These are phyloP conservation scores for Arizona elegans DNA, from an alignment of 2,113 vertebrate species.

Conservation along the genomic window DNA sequence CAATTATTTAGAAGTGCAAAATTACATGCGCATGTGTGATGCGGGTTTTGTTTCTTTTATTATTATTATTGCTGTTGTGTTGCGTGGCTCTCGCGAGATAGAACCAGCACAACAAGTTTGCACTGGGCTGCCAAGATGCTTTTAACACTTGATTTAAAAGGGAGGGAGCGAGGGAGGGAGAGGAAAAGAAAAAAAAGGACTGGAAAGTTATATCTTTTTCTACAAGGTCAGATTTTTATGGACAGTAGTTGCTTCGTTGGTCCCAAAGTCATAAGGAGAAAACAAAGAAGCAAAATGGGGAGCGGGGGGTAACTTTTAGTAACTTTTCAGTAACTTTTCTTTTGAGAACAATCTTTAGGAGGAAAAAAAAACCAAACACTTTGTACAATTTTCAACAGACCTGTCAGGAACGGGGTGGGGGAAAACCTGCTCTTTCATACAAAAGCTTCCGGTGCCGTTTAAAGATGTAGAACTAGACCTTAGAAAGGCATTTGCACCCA, in stretches of 20 bases:
- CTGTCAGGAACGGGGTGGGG: background rate
- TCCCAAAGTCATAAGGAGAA: background rate
- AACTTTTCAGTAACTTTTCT: background rate
- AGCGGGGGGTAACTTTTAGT: background rate
- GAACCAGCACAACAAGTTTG: conserved; percentile 56
- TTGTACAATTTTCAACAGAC: background rate
- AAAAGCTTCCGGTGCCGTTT: background rate
- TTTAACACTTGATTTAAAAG: conserved; percentile 8
- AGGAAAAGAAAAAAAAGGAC: conserved; percentile 37
- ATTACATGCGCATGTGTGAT: conserved; percentile 65
- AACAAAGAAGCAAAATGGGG: background rate
- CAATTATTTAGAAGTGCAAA: conserved; percentile 72
- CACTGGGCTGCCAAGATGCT: conserved; percentile 60
- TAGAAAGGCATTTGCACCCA: background rate
- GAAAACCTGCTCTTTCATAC: fast-evolving
- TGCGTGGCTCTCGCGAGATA: conserved; percentile 59
- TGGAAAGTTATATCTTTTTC: background rate
- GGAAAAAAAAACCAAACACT: background rate
- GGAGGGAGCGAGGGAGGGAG: background rate
- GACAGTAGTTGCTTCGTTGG: background rate
- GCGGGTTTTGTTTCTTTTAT: conserved; percentile 66
- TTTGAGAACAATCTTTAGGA: background rate
- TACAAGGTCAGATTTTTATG: background rate
- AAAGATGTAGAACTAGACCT: background rate
- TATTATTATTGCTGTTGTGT: conserved; percentile 74